Percentiles rank a stretch among this genome's conserved stretches.
Conservation (phyloP, 2,113 vertebrate genomes). For the Progne subis region DNA sequence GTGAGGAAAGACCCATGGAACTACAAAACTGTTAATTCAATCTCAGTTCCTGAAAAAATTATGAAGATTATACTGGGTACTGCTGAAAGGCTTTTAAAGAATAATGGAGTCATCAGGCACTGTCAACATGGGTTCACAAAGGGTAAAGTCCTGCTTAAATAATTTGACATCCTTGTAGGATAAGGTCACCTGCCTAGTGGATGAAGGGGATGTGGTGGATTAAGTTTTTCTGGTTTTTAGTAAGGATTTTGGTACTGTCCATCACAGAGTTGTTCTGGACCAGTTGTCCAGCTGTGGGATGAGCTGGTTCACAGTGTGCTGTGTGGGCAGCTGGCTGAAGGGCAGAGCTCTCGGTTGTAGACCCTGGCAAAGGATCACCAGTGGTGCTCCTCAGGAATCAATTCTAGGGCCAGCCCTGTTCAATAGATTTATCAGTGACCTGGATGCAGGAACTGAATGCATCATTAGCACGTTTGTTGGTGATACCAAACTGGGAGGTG, state of each 20-base stretch:
- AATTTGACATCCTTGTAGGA: background rate
- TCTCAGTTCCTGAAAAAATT: background rate
- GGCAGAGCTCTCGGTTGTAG: background rate
- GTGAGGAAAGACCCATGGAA: background rate
- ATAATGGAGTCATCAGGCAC: background rate
- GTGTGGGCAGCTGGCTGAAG: background rate
- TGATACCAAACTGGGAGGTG: background rate
- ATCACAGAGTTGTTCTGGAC: background rate
- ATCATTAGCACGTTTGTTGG: background rate
- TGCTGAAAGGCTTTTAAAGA: background rate
- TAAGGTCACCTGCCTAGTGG: background rate
- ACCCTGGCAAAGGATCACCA: background rate
- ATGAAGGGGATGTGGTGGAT: background rate
- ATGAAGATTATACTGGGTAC: background rate
- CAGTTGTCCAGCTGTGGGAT: background rate
- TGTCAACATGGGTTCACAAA: background rate
- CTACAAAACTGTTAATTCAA: background rate
- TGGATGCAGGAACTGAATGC: background rate
- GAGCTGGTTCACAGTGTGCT: accelerated
- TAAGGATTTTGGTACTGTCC: background rate
- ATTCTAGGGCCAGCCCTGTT: background rate
- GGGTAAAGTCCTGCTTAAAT: background rate
- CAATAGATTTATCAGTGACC: background rate
- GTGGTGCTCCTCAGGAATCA: background rate
- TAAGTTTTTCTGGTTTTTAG: background rate